Evolutionary conservation across 2,797 vertebrate species (phyloP), one percentile per base, ranked within the genome.

Genomic region (Botia almorhae): DNA sequence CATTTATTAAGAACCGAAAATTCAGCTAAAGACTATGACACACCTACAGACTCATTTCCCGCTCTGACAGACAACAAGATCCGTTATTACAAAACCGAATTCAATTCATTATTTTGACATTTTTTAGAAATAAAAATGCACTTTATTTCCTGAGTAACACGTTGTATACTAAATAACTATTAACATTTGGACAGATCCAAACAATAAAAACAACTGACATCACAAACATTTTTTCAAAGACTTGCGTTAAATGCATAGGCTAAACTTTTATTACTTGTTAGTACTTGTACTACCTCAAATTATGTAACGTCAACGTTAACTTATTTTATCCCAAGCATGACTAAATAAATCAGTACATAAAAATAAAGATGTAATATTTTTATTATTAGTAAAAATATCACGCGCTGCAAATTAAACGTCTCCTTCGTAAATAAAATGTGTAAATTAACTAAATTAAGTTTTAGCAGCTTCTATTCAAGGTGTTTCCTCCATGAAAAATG

Each of bases 401-500:
- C 29, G 43, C 23, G 51, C 19, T 12, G 48, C 13, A 1, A 76
- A 67, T 26, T 26, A 23, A 7, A 11, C 5, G 50, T 23, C 16
- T 2, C 2, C 19, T 5, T 60, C 11, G 19, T 21, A 58, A 58
- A 55, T 55, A 6, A 55, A 55, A 55, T 2, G 61, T 36, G 21
- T 21, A 48, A 58, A 69, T 33, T 3, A 53, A 71, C 0, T 5
- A 16, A 64, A 17, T 39, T 0, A 36, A 63, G 39, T 29, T 48
- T n/a, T 48, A 0, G 29, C 16, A 3, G 26, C 2, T 69, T 60
- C 53, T 51, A 63, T n/a, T 61, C 43, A 63, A 75, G 63, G 43
- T 39, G 65, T 78, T 58, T 64, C 60, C 70, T 81, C 51, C 48
- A 56, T 69, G 65, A 71, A 85, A 83, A 83, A 85, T 85, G 84